Conservation (phyloP, 1,140 invertebrate species). For the Psilanteris sp. region DNA sequence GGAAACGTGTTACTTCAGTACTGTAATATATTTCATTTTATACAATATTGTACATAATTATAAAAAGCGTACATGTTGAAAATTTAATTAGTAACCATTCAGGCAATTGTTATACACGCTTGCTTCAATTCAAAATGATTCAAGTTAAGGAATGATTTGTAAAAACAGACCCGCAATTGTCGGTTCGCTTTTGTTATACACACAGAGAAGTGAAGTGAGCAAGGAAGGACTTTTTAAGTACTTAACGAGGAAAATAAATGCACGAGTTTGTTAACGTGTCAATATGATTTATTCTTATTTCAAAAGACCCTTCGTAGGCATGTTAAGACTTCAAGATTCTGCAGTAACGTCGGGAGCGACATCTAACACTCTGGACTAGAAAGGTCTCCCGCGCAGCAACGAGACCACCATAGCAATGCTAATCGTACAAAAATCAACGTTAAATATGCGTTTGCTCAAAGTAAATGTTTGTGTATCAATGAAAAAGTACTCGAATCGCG, state of each 20-base stretch:
- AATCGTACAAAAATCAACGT: conserved; percentile 6
- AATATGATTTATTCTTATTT: conserved; percentile 72
- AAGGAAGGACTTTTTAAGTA: conserved; percentile 1
- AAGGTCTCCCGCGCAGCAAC: conserved; percentile 39
- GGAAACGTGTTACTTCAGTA: no score
- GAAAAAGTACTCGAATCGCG: neutral
- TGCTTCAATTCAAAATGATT: no score
- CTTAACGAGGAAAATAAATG: conserved; percentile 15
- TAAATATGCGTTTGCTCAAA: conserved; percentile 15
- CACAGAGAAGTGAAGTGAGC: no score
- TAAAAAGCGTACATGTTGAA: no score
- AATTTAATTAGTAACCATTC: no score
- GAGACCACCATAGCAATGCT: conserved; percentile 7
- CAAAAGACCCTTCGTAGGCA: conserved; percentile 70
- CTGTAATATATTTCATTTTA: no score
- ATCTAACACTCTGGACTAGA: conserved; percentile 55
- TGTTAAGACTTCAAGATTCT: conserved; percentile 66
- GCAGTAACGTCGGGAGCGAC: conserved; percentile 67
- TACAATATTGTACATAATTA: no score
- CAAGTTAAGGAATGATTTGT: no score
- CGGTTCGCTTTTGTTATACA: no score
- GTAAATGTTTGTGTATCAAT: conserved; percentile 32
- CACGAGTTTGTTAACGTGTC: conserved; percentile 62
- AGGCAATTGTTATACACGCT: no score
- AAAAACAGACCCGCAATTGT: no score